A percentile compares a stretch with the other conserved stretches of the same genome.
phyloP scores from a whole-genome alignment of 2,888 invertebrate genomes.

The Epinotia demarniana region DNA sequence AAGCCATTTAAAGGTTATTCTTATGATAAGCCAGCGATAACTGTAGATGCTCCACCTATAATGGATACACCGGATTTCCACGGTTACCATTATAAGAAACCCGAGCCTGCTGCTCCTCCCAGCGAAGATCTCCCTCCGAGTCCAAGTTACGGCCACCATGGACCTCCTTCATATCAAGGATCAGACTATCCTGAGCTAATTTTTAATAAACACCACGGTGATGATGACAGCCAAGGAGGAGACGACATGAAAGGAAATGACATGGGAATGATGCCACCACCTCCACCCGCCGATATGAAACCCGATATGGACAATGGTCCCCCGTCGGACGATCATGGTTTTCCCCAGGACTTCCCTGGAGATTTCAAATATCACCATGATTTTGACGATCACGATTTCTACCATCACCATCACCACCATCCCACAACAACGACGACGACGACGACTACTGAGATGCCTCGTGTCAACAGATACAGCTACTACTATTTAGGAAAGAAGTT shows the following conservation, averaged over 20 bases:
- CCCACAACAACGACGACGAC: slow-evolving; percentile 73
- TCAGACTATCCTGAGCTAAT: slow-evolving; percentile 71
- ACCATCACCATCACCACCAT: slow-evolving; percentile 67
- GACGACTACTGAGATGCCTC: slow-evolving; percentile 81
- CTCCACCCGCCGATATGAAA: slow-evolving; percentile 59
- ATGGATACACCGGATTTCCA: slow-evolving; percentile 56
- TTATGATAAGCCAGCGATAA: slow-evolving; percentile 70
- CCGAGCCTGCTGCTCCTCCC: slow-evolving; percentile 57
- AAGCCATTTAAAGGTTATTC: slow-evolving; percentile 71
- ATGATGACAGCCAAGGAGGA: slow-evolving; percentile 56
- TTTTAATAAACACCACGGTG: slow-evolving; percentile 66
- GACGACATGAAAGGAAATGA: slow-evolving; percentile 60
- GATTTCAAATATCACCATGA: slow-evolving; percentile 74
- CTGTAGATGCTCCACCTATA: slow-evolving; percentile 57
- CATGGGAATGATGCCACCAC: slow-evolving; percentile 71
- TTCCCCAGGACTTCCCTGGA: slow-evolving; percentile 77
- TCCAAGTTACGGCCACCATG: slow-evolving; percentile 63
- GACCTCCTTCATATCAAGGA: slow-evolving; percentile 56
- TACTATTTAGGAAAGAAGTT: slow-evolving; percentile 90
- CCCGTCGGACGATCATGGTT: slow-evolving; percentile 70
- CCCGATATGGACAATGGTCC: slow-evolving; percentile 59
- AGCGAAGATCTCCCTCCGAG: slow-evolving; percentile 50
- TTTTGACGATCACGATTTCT: slow-evolving; percentile 70
- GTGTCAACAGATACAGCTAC: slow-evolving; percentile 88
- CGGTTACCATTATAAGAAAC: slow-evolving; percentile 68